Percentiles rank a stretch among this genome's conserved stretches.
These are phyloP conservation scores for Nomada lathburiana DNA, from an alignment of 2,888 invertebrate species.

Conservation along the genomic window DNA sequence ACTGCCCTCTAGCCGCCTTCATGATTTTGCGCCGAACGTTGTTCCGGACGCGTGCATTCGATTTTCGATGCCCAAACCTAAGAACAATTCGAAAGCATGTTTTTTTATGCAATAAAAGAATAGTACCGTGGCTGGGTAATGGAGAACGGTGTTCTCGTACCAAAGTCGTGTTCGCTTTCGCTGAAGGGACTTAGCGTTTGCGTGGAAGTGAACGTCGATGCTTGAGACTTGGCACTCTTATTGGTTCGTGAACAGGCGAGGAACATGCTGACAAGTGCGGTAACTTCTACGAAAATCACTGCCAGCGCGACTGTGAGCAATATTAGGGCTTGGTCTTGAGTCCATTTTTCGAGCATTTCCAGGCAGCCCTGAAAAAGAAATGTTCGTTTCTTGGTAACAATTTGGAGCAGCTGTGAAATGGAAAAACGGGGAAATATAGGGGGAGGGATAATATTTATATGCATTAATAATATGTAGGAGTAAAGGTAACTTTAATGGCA, in stretches of 20 bases:
- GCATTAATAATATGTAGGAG: no score
- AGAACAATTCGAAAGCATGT: conserved; percentile 9
- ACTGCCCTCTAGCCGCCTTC: conserved; percentile 83
- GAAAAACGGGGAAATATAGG: no score
- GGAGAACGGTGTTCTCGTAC: conserved; percentile 58
- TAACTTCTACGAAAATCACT: conserved; percentile 90
- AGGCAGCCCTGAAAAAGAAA: conserved; percentile 88
- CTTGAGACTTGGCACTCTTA: conserved; percentile 84
- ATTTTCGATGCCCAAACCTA: conserved; percentile 79
- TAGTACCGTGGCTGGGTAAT: no score
- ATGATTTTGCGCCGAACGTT: conserved; percentile 81
- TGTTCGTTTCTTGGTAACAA: neutral
- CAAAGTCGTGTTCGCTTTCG: conserved; percentile 80
- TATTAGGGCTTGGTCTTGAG: conserved; percentile 90
- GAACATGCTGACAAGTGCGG: conserved; percentile 89
- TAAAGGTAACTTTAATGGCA: no score
- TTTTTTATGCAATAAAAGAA: neutral
- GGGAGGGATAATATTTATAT: no score
- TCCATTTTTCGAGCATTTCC: conserved; percentile 90
- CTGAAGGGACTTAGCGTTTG: conserved; percentile 80
- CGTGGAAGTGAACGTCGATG: conserved; percentile 81
- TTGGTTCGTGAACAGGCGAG: conserved; percentile 89
- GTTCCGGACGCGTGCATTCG: conserved; percentile 79
- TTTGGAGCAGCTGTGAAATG: neutral
- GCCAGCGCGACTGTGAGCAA: conserved; percentile 89